Evolutionary conservation across 2,797 vertebrate genomes (phyloP).

Genomic region (Adelosebastes latens): DNA sequence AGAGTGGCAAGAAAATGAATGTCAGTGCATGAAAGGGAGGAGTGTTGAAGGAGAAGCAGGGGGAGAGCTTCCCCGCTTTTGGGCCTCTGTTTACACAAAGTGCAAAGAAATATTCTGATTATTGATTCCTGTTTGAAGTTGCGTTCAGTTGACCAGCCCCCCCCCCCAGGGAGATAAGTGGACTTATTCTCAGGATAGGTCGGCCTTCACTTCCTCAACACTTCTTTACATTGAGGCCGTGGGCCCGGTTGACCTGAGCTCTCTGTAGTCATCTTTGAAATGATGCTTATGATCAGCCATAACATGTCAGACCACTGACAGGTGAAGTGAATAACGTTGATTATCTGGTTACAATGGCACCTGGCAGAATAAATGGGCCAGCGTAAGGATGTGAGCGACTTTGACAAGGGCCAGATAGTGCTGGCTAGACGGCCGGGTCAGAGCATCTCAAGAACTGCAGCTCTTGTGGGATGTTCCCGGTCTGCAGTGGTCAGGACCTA

Average conservation of each 20-base stretch:
- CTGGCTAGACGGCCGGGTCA: too few species aligned
- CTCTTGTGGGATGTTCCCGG: too few species aligned
- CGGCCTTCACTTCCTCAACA: neutral
- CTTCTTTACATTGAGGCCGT: neutral
- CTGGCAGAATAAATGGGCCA: too few species aligned
- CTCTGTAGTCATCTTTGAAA: neutral
- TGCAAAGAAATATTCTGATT: constrained; percentile 58
- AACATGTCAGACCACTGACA: too few species aligned
- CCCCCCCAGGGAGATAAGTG: constrained; percentile 57
- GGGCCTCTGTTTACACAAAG: constrained; percentile 40
- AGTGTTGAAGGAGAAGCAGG: constrained; percentile 52
- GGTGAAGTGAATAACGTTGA: too few species aligned
- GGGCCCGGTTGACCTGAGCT: neutral
- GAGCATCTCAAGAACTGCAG: too few species aligned
- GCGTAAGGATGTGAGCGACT: too few species aligned
- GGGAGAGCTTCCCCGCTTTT: constrained; percentile 28
- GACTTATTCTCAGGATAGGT: constrained; percentile 4
- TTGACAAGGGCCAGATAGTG: too few species aligned
- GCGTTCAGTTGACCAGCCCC: constrained; percentile 40
- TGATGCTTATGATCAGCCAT: neutral
- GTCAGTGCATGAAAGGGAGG: constrained; percentile 54
- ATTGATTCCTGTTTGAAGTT: constrained; percentile 58
- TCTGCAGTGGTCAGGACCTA: too few species aligned
- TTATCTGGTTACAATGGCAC: too few species aligned
- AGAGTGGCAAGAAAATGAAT: constrained; percentile 41